A percentile compares a stretch with the other conserved stretches of the same genome.
phyloP scores from a whole-genome alignment of 2,113 vertebrate genomes.

The Struthio camelus region DNA sequence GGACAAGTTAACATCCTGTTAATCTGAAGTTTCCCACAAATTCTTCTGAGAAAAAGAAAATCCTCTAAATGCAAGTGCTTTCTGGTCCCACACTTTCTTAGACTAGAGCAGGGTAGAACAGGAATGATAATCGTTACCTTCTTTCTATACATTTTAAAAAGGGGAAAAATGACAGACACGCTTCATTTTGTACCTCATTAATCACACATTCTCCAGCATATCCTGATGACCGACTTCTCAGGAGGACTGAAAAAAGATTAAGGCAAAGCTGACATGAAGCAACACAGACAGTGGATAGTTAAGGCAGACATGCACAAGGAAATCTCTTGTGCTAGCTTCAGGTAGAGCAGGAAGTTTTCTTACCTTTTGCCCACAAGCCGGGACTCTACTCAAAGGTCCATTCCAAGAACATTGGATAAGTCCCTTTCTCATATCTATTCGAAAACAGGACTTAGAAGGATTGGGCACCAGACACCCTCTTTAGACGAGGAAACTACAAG shows the following conservation, averaged over 20 bases:
- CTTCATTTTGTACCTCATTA: background rate
- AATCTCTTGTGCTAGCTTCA: background rate
- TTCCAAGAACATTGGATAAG: background rate
- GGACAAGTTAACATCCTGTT: background rate
- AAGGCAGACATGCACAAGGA: background rate
- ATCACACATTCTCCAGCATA: rapidly evolving
- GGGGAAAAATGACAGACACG: background rate
- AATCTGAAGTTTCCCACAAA: background rate
- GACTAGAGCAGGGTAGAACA: background rate
- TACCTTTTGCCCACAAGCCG: background rate
- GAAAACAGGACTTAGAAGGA: background rate
- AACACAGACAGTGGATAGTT: rapidly evolving
- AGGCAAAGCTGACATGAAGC: background rate
- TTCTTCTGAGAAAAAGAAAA: background rate
- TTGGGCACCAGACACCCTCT: background rate
- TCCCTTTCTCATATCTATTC: background rate
- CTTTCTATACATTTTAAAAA: background rate
- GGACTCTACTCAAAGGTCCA: background rate
- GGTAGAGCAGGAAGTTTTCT: background rate
- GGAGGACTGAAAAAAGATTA: background rate
- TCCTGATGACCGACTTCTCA: background rate
- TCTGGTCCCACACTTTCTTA: background rate
- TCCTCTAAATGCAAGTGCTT: background rate
- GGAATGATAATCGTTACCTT: rapidly evolving
- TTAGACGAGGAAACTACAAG: background rate